These are phyloP conservation scores for Craterocephalus amniculus DNA, from an alignment of 2,797 vertebrate species.

Conservation along the genomic window DNA sequence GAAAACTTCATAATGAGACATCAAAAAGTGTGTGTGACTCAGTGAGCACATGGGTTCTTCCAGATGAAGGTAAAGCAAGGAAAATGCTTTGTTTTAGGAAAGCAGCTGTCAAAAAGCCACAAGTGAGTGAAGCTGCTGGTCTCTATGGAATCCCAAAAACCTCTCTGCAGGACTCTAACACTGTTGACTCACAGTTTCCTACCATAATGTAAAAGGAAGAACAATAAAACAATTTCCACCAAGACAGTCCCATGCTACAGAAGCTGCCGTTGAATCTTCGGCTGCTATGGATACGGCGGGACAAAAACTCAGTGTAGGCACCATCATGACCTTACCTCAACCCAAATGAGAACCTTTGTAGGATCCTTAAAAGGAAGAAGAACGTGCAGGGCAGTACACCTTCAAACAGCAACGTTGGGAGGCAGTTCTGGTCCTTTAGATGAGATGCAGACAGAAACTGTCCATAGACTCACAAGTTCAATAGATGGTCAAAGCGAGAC, in stretches of 20 bases:
- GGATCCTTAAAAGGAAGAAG: not conserved
- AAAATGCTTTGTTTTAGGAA: too few species aligned
- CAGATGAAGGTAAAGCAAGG: too few species aligned
- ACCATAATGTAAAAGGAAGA: not conserved
- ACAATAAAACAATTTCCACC: not conserved
- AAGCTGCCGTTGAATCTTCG: too few species aligned
- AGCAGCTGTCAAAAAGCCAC: too few species aligned
- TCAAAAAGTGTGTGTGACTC: not conserved
- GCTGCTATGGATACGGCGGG: not conserved
- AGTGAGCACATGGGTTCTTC: too few species aligned
- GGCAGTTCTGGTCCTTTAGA: not conserved
- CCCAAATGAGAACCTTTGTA: not conserved
- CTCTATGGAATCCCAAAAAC: too few species aligned
- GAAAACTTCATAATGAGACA: not conserved
- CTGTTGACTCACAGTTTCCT: too few species aligned
- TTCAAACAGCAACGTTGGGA: too few species aligned
- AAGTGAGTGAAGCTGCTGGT: too few species aligned
- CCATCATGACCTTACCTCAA: not conserved
- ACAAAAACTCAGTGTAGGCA: not conserved
- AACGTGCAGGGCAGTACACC: not conserved
- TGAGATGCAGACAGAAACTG: not conserved
- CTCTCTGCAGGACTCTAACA: too few species aligned
- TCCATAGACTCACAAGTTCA: not conserved
- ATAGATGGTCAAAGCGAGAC: not conserved
- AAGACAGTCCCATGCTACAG: too few species aligned